These are phyloP conservation scores for Periophthalmodon schlosseri DNA, from an alignment of 2,113 vertebrate genomes.

Conservation along the genomic window DNA sequence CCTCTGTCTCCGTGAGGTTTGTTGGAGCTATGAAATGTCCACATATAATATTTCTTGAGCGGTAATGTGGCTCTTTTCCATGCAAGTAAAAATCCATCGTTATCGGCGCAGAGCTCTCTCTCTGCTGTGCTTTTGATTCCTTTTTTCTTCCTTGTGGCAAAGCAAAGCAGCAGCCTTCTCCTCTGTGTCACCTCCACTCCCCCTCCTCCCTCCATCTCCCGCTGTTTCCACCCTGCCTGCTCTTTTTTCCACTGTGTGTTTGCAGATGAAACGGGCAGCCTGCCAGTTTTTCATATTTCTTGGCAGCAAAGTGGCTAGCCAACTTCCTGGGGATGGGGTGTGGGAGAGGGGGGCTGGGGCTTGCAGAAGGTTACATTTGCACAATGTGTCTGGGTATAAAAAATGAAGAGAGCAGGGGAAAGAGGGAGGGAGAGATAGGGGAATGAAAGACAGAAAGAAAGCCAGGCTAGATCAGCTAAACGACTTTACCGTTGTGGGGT, in stretches of 20 bases:
- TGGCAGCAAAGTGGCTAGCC: conserved; percentile 83
- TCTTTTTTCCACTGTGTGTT: conserved; percentile 63
- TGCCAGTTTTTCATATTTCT: conserved; percentile 90
- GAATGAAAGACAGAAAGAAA: conserved; percentile 55
- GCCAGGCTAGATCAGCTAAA: conserved; percentile 71
- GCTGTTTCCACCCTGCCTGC: conserved; percentile 58
- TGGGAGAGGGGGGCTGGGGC: conserved; percentile 61
- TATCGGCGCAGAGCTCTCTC: conserved; percentile 54
- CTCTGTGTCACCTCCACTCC: conserved; percentile 64
- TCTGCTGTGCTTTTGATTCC: conserved; percentile 51
- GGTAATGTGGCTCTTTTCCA: conserved; percentile 60
- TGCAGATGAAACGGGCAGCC: conserved; percentile 90
- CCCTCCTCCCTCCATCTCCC: conserved; percentile 48
- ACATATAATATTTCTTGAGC: conserved; percentile 59
- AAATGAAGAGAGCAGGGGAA: conserved; percentile 59
- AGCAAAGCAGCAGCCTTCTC: conserved; percentile 58
- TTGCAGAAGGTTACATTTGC: conserved; percentile 91
- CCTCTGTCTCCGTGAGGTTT: conserved; percentile 19
- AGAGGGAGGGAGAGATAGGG: conserved; percentile 43
- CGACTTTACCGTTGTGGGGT: conserved; percentile 77
- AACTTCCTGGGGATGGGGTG: conserved; percentile 81
- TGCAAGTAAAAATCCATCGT: conserved; percentile 59
- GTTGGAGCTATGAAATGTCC: conserved; percentile 44
- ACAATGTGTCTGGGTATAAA: conserved; percentile 87
- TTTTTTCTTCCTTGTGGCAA: conserved; percentile 58